Conservation (phyloP, 2,113 vertebrate species). For the Acanthisitta chloris region DNA sequence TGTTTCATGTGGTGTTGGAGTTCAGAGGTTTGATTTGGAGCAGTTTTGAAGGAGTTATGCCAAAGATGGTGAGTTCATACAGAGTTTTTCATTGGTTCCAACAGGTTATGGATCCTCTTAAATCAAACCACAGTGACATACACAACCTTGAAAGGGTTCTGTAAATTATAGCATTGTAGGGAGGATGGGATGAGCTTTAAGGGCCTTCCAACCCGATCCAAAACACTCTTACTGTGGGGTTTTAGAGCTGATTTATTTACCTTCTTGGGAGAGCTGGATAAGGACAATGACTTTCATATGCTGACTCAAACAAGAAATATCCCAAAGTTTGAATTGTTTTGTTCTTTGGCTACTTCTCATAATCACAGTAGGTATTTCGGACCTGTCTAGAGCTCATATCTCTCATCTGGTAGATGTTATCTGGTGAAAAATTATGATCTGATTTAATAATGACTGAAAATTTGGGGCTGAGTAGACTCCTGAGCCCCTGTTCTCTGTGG, state of each 20-base stretch:
- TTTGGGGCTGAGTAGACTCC: not conserved
- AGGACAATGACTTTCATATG: not conserved
- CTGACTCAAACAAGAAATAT: not conserved
- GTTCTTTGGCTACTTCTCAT: not conserved
- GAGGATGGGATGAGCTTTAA: no score
- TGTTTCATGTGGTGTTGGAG: not conserved
- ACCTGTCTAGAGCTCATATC: not conserved
- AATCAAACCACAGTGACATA: not conserved
- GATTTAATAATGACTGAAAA: not conserved
- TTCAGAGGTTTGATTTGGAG: not conserved
- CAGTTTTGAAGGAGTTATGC: not conserved
- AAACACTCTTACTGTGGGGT: not conserved
- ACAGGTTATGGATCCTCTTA: not conserved
- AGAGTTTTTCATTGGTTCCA: not conserved
- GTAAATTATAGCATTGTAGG: not conserved
- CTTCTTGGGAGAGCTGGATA: not conserved
- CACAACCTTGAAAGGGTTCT: not conserved
- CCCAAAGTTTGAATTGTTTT: not conserved
- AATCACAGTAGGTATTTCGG: not conserved
- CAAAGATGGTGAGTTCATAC: not conserved
- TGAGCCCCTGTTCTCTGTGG: not conserved
- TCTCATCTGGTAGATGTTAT: not conserved
- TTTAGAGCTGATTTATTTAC: conserved; percentile 27
- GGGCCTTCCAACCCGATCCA: no score
- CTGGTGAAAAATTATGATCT: not conserved